Conservation (phyloP, 1,140 invertebrate genomes). For the Ceratina australensis region DNA sequence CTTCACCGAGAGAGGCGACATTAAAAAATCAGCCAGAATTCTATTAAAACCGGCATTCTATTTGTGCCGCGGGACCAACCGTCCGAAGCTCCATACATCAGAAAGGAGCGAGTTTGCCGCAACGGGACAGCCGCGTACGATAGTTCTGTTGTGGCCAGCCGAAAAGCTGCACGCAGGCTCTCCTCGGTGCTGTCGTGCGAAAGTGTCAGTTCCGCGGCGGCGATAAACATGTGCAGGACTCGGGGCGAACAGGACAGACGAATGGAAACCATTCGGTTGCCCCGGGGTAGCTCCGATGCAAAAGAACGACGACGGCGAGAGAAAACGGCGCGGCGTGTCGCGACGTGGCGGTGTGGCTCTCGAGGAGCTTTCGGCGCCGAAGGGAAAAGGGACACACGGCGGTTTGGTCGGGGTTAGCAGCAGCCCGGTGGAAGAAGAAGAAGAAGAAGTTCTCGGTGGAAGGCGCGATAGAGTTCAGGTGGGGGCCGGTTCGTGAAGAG, state of each 20-base stretch:
- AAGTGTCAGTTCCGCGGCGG: constrained; percentile 62
- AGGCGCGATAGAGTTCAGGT: constrained; percentile 51
- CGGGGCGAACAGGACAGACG: constrained; percentile 61
- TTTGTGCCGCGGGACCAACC: neutral
- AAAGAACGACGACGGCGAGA: constrained; percentile 35
- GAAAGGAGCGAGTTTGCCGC: neutral
- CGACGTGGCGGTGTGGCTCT: constrained; percentile 2
- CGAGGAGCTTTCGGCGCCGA: constrained; percentile 3
- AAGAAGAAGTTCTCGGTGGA: constrained; percentile 18
- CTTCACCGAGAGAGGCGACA: neutral
- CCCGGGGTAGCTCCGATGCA: constrained; percentile 22
- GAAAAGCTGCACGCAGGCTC: constrained; percentile 17
- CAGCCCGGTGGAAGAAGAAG: constrained; percentile 33
- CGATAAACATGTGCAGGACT: constrained; percentile 63
- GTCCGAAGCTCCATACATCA: constrained; percentile 27
- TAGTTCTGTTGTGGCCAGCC: constrained; percentile 6
- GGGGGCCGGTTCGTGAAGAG: constrained; percentile 45
- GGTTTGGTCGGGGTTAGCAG: neutral
- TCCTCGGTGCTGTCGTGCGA: constrained; percentile 55
- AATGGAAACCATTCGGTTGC: constrained; percentile 59
- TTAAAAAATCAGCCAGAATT: constrained; percentile 16
- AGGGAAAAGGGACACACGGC: constrained; percentile 28
- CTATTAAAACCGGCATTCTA: constrained; percentile 6
- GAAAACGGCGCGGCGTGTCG: constrained; percentile 4
- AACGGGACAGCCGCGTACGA: neutral